Evolutionary conservation across 1,140 invertebrate species (phyloP).

Genomic region (Zaprionus kolodkinae): DNA sequence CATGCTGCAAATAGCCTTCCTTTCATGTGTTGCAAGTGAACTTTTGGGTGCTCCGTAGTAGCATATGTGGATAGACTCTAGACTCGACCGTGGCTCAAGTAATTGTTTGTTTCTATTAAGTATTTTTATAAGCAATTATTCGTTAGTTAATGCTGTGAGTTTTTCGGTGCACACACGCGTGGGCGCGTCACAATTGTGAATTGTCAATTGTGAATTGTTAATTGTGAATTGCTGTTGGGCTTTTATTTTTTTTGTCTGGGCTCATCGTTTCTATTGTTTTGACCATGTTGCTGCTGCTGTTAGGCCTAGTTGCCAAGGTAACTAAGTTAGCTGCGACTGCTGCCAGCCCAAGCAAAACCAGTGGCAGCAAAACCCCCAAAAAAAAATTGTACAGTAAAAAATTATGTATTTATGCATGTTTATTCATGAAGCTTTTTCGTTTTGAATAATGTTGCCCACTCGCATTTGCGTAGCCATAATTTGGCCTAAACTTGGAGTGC

Average conservation of each 20-base stretch:
- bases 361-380: conserved; percentile 1
- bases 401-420: conserved; percentile 66
- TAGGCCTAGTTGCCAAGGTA: conserved; percentile 58
- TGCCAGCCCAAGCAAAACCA: conserved; percentile 11
- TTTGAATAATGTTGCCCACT: conserved; percentile 42
- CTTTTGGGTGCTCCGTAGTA: conserved; percentile 1
- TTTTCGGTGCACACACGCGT: conserved; percentile 29
- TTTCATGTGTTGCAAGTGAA: conserved; percentile 68
- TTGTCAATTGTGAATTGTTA: conserved; percentile 58
- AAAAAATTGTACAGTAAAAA: conserved; percentile 29
- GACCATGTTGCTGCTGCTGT: conserved; percentile 17
- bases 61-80: conserved; percentile 40
- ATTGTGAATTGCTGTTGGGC: conserved; percentile 65
- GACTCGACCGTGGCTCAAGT: conserved; percentile 55
- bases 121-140: conserved; percentile 79
- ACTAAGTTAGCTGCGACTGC: background rate
- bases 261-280: conserved; percentile 42
- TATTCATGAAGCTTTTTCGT: conserved; percentile 59
- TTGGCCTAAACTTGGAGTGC: conserved; percentile 35
- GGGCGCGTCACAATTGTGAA: conserved; percentile 66
- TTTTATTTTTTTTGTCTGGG: background rate
- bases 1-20: conserved; percentile 73
- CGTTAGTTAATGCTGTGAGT: conserved; percentile 48
- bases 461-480: conserved; percentile 38
- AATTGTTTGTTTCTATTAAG: conserved; percentile 79